Evolutionary conservation across 2,797 vertebrate species (phyloP).

Genomic region (Lutjanus campechanus): DNA sequence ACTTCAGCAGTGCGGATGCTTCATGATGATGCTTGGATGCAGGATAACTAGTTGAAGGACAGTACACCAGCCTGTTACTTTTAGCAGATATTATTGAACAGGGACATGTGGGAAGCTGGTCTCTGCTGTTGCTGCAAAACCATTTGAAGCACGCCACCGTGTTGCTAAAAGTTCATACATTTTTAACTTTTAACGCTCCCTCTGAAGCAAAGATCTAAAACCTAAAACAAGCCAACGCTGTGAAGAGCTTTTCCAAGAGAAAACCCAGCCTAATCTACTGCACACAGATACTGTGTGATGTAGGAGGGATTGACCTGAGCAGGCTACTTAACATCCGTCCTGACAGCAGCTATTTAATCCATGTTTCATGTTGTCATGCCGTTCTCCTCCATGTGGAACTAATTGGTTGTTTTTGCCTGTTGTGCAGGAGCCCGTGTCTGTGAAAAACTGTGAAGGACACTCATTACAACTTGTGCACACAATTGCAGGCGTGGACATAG

Average conservation of each 20-base stretch:
- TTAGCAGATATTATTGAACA: slow-evolving; percentile 34
- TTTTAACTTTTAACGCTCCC: slow-evolving; percentile 37
- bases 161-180: slow-evolving; percentile 30
- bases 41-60: slow-evolving; percentile 51
- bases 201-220: slow-evolving; percentile 54
- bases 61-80: slow-evolving; percentile 26
- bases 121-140: slow-evolving; percentile 19
- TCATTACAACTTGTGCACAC: slow-evolving; percentile 60
- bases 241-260: slow-evolving; percentile 42
- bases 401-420: slow-evolving; percentile 79
- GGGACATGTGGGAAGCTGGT: slow-evolving; percentile 4
- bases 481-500: slow-evolving; percentile 15
- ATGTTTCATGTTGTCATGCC: slow-evolving; percentile 70
- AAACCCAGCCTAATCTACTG: slow-evolving; percentile 58
- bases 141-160: slow-evolving; percentile 13
- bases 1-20: slow-evolving; percentile 39
- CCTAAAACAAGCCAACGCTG: slow-evolving; percentile 34
- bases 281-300: slow-evolving; percentile 56
- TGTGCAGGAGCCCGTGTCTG: slow-evolving; percentile 45
- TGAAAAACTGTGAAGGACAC: slow-evolving; percentile 73
- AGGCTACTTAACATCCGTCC: slow-evolving; percentile 56
- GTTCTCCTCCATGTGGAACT: slow-evolving; percentile 66
- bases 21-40: slow-evolving; percentile 29
- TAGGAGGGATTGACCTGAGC: slow-evolving; percentile 59
- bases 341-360: slow-evolving; percentile 70